Evolutionary conservation across 2,797 vertebrate genomes (phyloP).

Genomic region (Argyrosomus regius): DNA sequence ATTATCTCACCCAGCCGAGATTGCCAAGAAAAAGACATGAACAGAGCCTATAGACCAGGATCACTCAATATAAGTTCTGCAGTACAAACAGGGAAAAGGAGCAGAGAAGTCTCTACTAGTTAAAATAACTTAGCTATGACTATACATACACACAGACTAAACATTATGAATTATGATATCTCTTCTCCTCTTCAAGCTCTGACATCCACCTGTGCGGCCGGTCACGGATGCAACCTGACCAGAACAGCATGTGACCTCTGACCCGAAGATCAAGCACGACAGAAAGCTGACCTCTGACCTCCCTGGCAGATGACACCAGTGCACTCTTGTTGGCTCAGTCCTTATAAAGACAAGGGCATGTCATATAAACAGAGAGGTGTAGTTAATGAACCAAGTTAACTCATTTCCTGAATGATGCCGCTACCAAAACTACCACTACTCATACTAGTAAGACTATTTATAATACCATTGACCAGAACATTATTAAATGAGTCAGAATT

Average conservation of each 20-base stretch:
- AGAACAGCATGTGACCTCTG: slow-evolving; percentile 38
- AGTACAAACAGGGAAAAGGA: neutral
- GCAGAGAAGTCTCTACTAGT: neutral
- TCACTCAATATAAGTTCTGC: neutral
- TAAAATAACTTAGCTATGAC: neutral
- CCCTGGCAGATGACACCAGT: slow-evolving; percentile 32
- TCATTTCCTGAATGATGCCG: neutral
- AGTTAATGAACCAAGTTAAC: neutral
- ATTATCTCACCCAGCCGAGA: slow-evolving; percentile 32
- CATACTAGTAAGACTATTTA: neutral
- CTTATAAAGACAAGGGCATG: slow-evolving; percentile 33
- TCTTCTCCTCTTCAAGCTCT: neutral
- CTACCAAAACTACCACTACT: neutral
- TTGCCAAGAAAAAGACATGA: slow-evolving; percentile 40
- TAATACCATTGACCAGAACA: neutral
- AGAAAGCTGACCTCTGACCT: slow-evolving; percentile 53
- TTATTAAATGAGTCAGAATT: neutral
- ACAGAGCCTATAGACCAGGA: neutral
- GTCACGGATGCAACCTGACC: slow-evolving; percentile 35
- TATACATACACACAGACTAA: neutral
- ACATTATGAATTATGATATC: slow-evolving; percentile 1
- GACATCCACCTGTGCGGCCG: slow-evolving; percentile 47
- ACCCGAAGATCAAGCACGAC: slow-evolving; percentile 40
- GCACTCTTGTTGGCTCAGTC: slow-evolving; percentile 6
- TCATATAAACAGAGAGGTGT: slow-evolving; percentile 20